Base-by-base conservation (phyloP, 1,140 invertebrate species). In the Melitaea cinxia region DNA sequence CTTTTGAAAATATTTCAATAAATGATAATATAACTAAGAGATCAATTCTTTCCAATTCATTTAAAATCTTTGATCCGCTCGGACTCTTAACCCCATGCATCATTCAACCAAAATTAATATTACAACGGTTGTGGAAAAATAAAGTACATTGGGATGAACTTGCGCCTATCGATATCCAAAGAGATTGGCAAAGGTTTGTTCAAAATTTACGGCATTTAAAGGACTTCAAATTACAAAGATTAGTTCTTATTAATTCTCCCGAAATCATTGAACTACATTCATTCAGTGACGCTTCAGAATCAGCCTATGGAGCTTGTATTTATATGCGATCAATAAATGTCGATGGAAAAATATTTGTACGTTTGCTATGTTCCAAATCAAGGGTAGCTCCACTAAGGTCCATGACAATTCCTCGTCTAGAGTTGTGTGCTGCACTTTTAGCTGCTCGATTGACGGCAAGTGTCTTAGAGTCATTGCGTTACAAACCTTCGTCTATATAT, bases 51-150 rank as follows among this genome's bases (percentile, higher is more conserved):
- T 78, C 76, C 4, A 63, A 59, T 42, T 65, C 72, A 30, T 78
- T 72, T 24, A 69, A 66, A 49, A 65, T 78, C 19, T 78, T 75
- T 30, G 73, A 75, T 47, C 72, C 72, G 1, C 57, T 77, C 35
- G 75, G 75, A 2, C 9, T 74, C 2, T 19, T 77, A 26, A 66
- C 67, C 57, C 67, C 72, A 6, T 4, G 49, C 15, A 54, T 64
- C 26, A 66, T 77, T 37, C 24, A 45, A 17, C 56, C 65, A 21
- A 78, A 78, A 65, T 61, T 77, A 7, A 60, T 72, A 0, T 58
- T 78, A 33, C 72, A 78, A 68, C 65, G 47, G 7, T 58, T 72
- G 5, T 37, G 33, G 33, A 9, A 37, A 37, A 9, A 37, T 1
- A 37, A 68, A 39, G 14, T 73, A 19, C 65, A 68, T 26, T 78